phyloP scores from a whole-genome alignment of 2,797 vertebrate genomes.

The Dipus sagitta region DNA sequence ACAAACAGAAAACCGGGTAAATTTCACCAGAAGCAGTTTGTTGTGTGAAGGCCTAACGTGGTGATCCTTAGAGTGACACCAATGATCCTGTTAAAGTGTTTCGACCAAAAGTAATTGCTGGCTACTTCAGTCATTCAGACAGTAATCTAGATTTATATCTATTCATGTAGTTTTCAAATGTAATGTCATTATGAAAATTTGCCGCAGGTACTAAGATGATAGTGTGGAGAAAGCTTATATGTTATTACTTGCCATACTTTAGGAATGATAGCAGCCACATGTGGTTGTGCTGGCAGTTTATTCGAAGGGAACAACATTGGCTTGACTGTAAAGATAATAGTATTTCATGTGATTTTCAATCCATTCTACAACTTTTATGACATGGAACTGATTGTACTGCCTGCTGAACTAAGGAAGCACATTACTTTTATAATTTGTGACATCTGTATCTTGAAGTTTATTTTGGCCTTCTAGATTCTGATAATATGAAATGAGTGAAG shows the following conservation, averaged over 20 bases:
- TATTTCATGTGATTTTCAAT: constrained; percentile 53
- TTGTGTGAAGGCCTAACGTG: background rate
- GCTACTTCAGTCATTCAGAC: background rate
- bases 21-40: constrained; percentile 34
- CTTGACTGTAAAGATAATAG: background rate
- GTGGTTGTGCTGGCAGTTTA: background rate
- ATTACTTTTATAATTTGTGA: too few relatives aligned
- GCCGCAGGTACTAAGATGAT: background rate
- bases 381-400: too few relatives aligned
- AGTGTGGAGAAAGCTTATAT: background rate
- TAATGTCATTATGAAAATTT: constrained; percentile 35
- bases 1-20: background rate
- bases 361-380: constrained; percentile 14
- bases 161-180: constrained; percentile 28
- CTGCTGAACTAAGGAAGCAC: too few relatives aligned
- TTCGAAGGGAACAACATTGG: background rate
- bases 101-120: constrained; percentile 35
- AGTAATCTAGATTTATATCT: constrained; percentile 54
- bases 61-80: constrained; percentile 9
- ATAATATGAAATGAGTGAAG: constrained; percentile 45
- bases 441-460: background rate
- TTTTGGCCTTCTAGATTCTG: constrained; percentile 40
- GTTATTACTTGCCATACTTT: background rate
- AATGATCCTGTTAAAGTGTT: background rate
- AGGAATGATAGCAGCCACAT: background rate